phyloP scores from a whole-genome alignment of 2,888 invertebrate genomes.

The Bombylius major region DNA sequence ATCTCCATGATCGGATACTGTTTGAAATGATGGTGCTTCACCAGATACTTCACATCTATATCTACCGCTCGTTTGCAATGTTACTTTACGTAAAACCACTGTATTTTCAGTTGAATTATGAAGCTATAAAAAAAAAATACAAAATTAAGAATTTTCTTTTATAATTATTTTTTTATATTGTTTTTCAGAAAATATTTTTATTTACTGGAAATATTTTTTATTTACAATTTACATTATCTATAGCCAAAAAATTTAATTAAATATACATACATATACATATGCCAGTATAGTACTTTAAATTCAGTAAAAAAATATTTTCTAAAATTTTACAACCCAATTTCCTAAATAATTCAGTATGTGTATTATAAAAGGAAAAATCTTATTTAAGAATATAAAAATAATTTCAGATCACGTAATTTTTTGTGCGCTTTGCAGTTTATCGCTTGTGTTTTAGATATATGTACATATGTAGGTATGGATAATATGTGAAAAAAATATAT shows the following conservation, averaged over 20 bases:
- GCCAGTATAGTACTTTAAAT: too few species aligned
- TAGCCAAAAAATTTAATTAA: neutral
- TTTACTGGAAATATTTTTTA: neutral
- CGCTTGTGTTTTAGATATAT: too few species aligned
- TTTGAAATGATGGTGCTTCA: conserved; percentile 64
- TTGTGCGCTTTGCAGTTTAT: too few species aligned
- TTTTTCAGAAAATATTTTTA: neutral
- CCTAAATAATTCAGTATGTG: too few species aligned
- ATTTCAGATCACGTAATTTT: too few species aligned
- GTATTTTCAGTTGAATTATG: conserved; percentile 51
- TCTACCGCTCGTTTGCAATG: conserved; percentile 56
- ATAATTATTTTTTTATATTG: neutral
- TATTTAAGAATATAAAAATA: too few species aligned
- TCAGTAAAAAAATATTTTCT: too few species aligned
- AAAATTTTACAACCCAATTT: too few species aligned
- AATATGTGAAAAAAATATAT: too few species aligned
- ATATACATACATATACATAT: too few species aligned
- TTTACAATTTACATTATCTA: neutral
- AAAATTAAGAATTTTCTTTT: neutral
- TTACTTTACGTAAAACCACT: conserved; percentile 53
- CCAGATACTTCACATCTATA: conserved; percentile 70
- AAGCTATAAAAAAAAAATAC: conserved; percentile 38
- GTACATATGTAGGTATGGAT: too few species aligned
- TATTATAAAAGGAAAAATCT: too few species aligned
- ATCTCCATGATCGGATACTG: conserved; percentile 59